These are phyloP conservation scores for Myotis myotis DNA, from an alignment of 2,797 vertebrate genomes.

Conservation along the genomic window DNA sequence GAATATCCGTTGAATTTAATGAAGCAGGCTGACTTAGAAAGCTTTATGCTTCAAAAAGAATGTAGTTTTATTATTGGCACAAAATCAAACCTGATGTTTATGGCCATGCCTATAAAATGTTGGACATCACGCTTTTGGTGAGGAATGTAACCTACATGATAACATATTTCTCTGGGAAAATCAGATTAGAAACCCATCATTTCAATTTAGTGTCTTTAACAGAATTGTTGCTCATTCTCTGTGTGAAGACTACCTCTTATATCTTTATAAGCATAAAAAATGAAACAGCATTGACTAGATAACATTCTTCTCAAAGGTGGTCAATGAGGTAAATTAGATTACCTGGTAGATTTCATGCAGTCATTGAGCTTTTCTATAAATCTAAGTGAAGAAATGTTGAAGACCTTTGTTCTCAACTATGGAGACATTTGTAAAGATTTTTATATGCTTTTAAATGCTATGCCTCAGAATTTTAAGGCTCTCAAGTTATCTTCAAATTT, in stretches of 20 bases:
- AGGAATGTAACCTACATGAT: background rate
- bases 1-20: constrained; percentile 49
- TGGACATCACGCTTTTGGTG: background rate
- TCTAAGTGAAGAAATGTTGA: constrained; percentile 9
- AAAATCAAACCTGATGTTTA: constrained; percentile 53
- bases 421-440: background rate
- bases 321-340: constrained; percentile 58
- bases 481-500: background rate
- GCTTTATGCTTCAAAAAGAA: constrained; percentile 33
- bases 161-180: constrained; percentile 45
- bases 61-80: background rate
- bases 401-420: background rate
- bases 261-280: constrained; percentile 27
- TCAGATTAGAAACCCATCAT: constrained; percentile 47
- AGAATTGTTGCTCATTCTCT: background rate
- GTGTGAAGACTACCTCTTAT: background rate
- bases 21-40: constrained; percentile 49
- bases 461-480: background rate
- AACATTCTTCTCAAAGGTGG: constrained; percentile 37
- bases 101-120: constrained; percentile 14
- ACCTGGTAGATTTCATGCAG: constrained; percentile 2
- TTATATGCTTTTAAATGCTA: background rate
- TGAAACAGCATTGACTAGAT: background rate
- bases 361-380: constrained; percentile 32
- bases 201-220: constrained; percentile 41